These are phyloP conservation scores for Gambelia wislizenii DNA, from an alignment of 2,797 vertebrate genomes.

Conservation along the genomic window DNA sequence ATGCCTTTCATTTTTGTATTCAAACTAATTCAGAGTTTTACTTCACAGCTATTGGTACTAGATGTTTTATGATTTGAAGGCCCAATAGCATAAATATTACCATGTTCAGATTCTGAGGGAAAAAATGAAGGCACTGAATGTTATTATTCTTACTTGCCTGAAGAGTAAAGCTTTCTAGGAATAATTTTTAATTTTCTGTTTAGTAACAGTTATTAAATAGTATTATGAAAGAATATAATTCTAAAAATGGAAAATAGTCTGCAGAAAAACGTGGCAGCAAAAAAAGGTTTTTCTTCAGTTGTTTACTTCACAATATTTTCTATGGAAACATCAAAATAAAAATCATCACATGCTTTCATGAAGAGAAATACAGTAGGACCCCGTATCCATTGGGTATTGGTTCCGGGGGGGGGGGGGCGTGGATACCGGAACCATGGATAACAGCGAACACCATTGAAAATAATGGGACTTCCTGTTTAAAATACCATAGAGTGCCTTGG, in stretches of 20 bases:
- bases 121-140: neutral
- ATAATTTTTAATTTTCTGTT: neutral
- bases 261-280: neutral
- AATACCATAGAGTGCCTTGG: too few relatives aligned
- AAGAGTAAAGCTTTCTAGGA: neutral
- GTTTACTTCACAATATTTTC: neutral
- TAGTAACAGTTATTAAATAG: neutral
- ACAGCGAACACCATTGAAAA: too few relatives aligned
- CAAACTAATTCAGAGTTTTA: neutral
- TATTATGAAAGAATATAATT: neutral
- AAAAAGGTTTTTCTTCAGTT: neutral
- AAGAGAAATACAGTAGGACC: too few relatives aligned
- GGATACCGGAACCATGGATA: too few relatives aligned
- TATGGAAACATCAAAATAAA: neutral
- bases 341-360: too few relatives aligned
- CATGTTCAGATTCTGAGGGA: neutral
- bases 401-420: too few relatives aligned
- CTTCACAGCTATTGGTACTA: neutral
- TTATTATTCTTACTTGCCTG: neutral
- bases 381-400: too few relatives aligned
- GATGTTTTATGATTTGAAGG: neutral
- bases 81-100: neutral
- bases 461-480: too few relatives aligned
- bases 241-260: neutral
- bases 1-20: neutral